Evolutionary conservation across 2,797 vertebrate genomes (phyloP), one percentile per base, ranked within the genome.

Genomic region (Melanotaenia trifasciata): DNA sequence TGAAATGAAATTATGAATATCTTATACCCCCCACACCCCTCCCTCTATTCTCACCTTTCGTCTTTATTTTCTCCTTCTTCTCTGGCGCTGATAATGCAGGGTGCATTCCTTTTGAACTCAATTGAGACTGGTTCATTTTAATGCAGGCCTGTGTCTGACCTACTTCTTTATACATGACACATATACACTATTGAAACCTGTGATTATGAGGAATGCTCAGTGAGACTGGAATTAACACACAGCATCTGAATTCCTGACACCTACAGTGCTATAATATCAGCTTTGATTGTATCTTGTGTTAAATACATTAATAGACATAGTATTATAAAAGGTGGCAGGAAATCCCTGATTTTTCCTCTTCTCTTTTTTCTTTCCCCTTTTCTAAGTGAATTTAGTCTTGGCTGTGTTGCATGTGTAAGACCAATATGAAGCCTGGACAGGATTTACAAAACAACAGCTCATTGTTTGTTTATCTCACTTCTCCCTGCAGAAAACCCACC

Each of bases 401-500:
- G 38, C 74, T 75, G 45, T 61, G 57, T 74, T 56, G 36, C 57
- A 54, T 71, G 65, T 24, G 45, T 47, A 28, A 73, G 66, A 36
- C 22, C 38, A 60, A 58, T 50, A 64, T 50, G 28, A 60, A 73
- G 47, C 62, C 20, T 22, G 20, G 58, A 38, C 30, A 12, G 13
- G 65, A 51, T 70, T 84, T 62, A 65, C 36, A 59, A 68, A 80
- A 33, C 58, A 75, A 67, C 74, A 10, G 2, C n/a, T 22, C 18
- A 40, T 62, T 76, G 36, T 57, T 30, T 57, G 14, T 57, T 28
- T 18, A 56, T 14, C 5, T 57, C 28, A 8, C 26, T 11, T 58
- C 43, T 40, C n/a, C 2, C 3, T 65, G 40, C 70, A 97, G 96
- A 97, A 98, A 94, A 98, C 96, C 0, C 96, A 97, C 81, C 96